Evolutionary conservation across 2,888 invertebrate species (phyloP).

Genomic region (Eupithecia subfuscata): DNA sequence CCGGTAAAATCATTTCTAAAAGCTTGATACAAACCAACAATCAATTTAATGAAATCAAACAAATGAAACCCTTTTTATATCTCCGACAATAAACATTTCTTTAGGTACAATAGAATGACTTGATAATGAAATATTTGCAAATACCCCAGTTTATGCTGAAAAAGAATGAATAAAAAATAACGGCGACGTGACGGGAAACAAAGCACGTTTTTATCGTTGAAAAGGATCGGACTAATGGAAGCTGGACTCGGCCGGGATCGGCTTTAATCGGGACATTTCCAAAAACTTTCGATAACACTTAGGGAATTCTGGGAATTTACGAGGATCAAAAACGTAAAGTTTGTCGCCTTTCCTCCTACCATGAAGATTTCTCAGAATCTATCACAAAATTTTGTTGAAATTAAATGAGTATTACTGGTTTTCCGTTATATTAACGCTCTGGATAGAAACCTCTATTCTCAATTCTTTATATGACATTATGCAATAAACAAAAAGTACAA

Average conservation of each 20-base stretch:
- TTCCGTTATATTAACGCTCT: background rate
- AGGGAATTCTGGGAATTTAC: conserved; percentile 40
- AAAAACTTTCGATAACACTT: conserved; percentile 46
- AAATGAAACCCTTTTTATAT: conserved; percentile 68
- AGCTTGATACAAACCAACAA: background rate
- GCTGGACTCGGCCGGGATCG: conserved; percentile 59
- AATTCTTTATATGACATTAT: background rate
- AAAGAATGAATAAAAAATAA: conserved; percentile 71
- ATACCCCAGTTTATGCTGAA: conserved; percentile 67
- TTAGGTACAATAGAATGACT: conserved; percentile 64
- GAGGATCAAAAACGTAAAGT: conserved; percentile 40
- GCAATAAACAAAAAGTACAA: background rate
- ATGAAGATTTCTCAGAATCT: background rate
- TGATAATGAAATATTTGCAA: conserved; percentile 73
- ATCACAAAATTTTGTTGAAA: background rate
- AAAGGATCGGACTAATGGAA: conserved; percentile 73
- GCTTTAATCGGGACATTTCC: conserved; percentile 54
- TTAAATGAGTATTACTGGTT: background rate
- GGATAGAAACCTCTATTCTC: background rate
- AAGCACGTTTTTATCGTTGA: conserved; percentile 76
- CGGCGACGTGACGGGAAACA: conserved; percentile 74
- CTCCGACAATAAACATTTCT: conserved; percentile 61
- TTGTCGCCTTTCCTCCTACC: conserved; percentile 17
- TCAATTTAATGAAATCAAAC: conserved; percentile 61
- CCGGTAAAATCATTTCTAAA: background rate